These are phyloP conservation scores for Dynastes grantii DNA, from an alignment of 2,888 invertebrate genomes.

Conservation along the genomic window DNA sequence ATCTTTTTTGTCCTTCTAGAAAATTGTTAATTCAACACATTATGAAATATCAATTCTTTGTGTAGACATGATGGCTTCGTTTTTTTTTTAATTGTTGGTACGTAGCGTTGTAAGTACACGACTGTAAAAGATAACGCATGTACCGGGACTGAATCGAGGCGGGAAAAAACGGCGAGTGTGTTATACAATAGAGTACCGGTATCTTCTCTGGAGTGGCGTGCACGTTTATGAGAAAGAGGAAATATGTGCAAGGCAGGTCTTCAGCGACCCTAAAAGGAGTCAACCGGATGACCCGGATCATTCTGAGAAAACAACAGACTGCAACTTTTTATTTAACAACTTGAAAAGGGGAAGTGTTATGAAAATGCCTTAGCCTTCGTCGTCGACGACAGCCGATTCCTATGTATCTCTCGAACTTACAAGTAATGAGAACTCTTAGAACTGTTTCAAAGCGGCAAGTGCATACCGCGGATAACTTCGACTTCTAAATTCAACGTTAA, in stretches of 20 bases:
- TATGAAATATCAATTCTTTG: neutral
- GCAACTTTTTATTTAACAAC: constrained; percentile 57
- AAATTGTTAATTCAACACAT: too few relatives aligned
- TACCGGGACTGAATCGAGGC: neutral
- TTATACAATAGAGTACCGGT: constrained; percentile 51
- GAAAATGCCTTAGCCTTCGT: constrained; percentile 55
- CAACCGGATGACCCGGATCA: constrained; percentile 58
- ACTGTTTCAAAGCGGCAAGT: constrained; percentile 40
- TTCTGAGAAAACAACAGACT: constrained; percentile 62
- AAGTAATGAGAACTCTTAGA: constrained; percentile 46
- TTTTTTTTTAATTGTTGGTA: neutral
- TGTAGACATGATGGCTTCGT: neutral
- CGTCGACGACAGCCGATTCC: constrained; percentile 12
- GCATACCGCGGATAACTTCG: constrained; percentile 38
- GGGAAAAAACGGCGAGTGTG: constrained; percentile 10
- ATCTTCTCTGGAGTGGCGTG: constrained; percentile 48
- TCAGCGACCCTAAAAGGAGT: constrained; percentile 61
- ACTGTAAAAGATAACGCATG: neutral
- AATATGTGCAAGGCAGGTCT: constrained; percentile 58
- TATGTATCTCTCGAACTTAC: constrained; percentile 36
- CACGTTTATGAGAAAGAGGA: constrained; percentile 55
- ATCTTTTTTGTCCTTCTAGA: too few relatives aligned
- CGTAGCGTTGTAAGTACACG: neutral
- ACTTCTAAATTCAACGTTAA: constrained; percentile 37
- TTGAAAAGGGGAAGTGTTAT: constrained; percentile 60